These are phyloP conservation scores for Sussaba pulchella DNA, from an alignment of 2,888 invertebrate genomes.

Conservation along the genomic window DNA sequence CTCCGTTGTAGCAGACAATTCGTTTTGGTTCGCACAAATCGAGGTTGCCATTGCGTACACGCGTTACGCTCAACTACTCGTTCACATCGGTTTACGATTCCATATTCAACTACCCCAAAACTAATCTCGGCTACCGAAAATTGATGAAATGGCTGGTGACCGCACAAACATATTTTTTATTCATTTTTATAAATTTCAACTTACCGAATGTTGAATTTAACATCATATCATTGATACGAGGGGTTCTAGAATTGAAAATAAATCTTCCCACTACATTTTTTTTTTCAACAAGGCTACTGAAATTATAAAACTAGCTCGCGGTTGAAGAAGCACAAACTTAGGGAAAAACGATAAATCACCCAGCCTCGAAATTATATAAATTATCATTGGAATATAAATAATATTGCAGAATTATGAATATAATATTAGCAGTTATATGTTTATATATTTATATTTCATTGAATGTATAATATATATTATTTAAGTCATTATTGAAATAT, in stretches of 20 bases:
- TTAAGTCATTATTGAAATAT: too few species aligned
- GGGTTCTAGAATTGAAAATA: too few species aligned
- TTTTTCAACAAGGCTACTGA: background rate
- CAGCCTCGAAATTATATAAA: constrained; percentile 7
- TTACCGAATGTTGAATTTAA: background rate
- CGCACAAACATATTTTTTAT: constrained; percentile 9
- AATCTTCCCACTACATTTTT: too few species aligned
- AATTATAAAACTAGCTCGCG: background rate
- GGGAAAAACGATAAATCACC: constrained; percentile 2
- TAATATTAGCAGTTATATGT: too few species aligned
- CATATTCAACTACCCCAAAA: constrained; percentile 43
- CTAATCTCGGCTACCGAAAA: constrained; percentile 30
- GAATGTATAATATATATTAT: too few species aligned
- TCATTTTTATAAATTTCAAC: background rate
- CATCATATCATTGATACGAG: background rate
- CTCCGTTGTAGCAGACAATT: constrained; percentile 27
- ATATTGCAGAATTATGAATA: too few species aligned
- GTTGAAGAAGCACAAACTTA: background rate
- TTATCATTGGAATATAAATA: too few species aligned
- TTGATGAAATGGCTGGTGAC: constrained; percentile 53
- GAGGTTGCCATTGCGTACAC: constrained; percentile 30
- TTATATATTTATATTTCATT: too few species aligned
- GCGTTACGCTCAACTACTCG: constrained; percentile 5
- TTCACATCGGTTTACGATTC: constrained; percentile 38
- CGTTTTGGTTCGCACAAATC: constrained; percentile 41